These are phyloP conservation scores for Aphelocoma californica DNA, from an alignment of 2,797 vertebrate genomes.

Conservation along the genomic window DNA sequence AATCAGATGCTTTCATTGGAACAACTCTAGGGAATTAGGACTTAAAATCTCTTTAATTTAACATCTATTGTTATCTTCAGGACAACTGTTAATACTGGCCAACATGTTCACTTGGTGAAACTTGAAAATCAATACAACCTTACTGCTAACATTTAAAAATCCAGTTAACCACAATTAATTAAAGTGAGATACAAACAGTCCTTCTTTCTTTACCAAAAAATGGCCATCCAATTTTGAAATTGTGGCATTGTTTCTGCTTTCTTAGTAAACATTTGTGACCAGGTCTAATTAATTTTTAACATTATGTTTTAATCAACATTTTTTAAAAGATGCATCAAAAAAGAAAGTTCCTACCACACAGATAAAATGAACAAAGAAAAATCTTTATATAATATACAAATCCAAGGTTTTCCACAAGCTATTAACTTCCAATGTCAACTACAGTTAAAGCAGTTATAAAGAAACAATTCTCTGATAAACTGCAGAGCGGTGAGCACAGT, in stretches of 20 bases:
- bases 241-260: neutral
- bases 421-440: neutral
- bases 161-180: neutral
- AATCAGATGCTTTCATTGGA: neutral
- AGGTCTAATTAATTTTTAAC: neutral
- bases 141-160: neutral
- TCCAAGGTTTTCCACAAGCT: neutral
- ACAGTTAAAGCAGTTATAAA: neutral
- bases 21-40: neutral
- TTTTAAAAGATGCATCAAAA: neutral
- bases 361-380: neutral
- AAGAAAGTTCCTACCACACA: neutral
- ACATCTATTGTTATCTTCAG: slow-evolving; percentile 4
- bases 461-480: neutral
- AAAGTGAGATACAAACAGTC: neutral
- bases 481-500: neutral
- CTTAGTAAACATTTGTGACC: neutral
- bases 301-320: neutral
- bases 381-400: neutral
- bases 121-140: neutral
- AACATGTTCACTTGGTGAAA: neutral
- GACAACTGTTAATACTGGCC: neutral
- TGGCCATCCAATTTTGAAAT: neutral
- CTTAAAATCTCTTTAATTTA: neutral
- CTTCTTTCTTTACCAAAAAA: neutral